Conservation (phyloP, 2,888 invertebrate species). For the Linnaemya vulpina region DNA sequence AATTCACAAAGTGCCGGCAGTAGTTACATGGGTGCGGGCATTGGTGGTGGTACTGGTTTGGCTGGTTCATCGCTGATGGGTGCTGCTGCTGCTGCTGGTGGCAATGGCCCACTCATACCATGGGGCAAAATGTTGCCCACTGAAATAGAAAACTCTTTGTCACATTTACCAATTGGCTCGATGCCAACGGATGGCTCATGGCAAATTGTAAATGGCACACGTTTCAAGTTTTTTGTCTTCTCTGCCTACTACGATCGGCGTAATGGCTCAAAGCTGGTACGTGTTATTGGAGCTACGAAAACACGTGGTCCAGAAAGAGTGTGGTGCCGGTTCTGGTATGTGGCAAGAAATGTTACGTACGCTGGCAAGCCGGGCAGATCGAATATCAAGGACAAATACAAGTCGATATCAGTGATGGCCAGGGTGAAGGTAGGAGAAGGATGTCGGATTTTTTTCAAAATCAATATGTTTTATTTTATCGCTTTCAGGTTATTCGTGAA, state of each 20-base stretch:
- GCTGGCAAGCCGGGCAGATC: constrained; percentile 52
- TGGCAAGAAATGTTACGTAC: constrained; percentile 74
- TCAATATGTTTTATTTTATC: too few relatives aligned
- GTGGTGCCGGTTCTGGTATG: constrained; percentile 91
- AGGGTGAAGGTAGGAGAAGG: constrained; percentile 86
- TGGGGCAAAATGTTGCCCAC: constrained; percentile 82
- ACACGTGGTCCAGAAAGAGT: constrained; percentile 92
- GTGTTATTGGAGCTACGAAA: constrained; percentile 94
- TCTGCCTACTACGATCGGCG: constrained; percentile 94
- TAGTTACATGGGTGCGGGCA: constrained; percentile 67
- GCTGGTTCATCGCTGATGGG: constrained; percentile 41
- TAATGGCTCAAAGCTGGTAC: constrained; percentile 86
- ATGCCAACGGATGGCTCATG: constrained; percentile 90
- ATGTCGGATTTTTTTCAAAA: neutral
- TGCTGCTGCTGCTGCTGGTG: constrained; percentile 55
- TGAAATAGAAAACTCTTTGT: constrained; percentile 84
- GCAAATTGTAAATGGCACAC: constrained; percentile 85
- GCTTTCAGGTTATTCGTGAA: constrained; percentile 90
- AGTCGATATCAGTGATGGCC: constrained; percentile 88
- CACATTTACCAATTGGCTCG: constrained; percentile 86
- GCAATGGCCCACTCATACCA: constrained; percentile 80
- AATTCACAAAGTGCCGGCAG: constrained; percentile 73
- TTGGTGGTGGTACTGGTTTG: constrained; percentile 71
- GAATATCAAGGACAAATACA: constrained; percentile 77
- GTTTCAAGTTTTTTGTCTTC: constrained; percentile 95